These are phyloP conservation scores for Acronicta leporina DNA, from an alignment of 2,888 invertebrate species.

Conservation along the genomic window DNA sequence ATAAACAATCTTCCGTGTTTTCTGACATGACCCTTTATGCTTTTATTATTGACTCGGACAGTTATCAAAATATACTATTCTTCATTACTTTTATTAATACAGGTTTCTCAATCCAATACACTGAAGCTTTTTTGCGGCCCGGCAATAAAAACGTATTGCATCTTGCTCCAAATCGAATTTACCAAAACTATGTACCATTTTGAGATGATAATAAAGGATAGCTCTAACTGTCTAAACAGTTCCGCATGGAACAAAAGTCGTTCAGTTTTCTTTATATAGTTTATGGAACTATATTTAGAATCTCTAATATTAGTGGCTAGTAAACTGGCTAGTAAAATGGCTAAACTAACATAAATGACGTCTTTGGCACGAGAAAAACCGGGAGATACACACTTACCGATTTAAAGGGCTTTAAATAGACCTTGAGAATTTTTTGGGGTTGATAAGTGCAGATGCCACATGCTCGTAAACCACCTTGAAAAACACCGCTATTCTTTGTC, in stretches of 20 bases:
- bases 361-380: conserved; percentile 15
- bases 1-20: too few species aligned
- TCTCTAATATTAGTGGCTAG: conserved; percentile 24
- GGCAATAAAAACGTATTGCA: too few species aligned
- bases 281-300: conserved; percentile 20
- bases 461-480: not conserved
- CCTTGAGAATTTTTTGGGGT: conserved; percentile 32
- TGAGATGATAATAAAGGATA: too few species aligned
- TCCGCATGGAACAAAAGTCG: conserved; percentile 14
- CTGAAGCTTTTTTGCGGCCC: too few species aligned
- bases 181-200: too few species aligned
- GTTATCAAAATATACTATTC: too few species aligned
- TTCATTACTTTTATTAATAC: too few species aligned
- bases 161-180: too few species aligned
- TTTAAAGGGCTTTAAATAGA: conserved; percentile 16
- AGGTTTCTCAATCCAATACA: too few species aligned
- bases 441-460: not conserved
- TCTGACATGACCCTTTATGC: too few species aligned
- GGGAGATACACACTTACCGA: conserved; percentile 18
- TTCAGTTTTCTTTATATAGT: conserved; percentile 10
- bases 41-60: too few species aligned
- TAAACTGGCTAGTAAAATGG: conserved; percentile 11
- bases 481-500: not conserved
- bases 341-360: conserved; percentile 21
- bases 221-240: conserved; percentile 8